Conservation (phyloP, 64 coral and sea anemone genomes). For the Stylophora pistillata region DNA sequence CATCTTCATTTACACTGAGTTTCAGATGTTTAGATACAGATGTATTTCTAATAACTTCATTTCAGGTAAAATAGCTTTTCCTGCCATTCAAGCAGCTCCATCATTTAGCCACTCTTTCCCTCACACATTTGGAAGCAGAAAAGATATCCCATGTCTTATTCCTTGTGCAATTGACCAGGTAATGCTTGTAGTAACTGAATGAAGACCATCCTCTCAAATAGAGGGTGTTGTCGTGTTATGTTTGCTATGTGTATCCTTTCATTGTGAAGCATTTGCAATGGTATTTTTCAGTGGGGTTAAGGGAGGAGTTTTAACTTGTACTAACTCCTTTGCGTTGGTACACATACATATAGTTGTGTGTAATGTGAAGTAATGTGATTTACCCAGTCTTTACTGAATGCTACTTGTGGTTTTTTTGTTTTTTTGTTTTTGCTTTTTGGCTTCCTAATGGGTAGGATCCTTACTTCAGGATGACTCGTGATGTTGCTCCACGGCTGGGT, state of each 20-base stretch:
- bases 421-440: too few relatives aligned
- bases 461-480: slow-evolving; percentile 96
- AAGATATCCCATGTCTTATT: slow-evolving; percentile 97
- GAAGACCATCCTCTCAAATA: neutral
- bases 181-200: neutral
- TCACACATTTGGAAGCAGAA: slow-evolving; percentile 91
- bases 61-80: slow-evolving; percentile 99
- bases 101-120: slow-evolving; percentile 98
- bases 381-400: neutral
- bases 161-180: slow-evolving; percentile 99
- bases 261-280: too few relatives aligned
- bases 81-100: slow-evolving; percentile 95
- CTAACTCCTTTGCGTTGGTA: too few relatives aligned
- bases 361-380: neutral
- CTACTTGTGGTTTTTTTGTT: neutral
- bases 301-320: too few relatives aligned
- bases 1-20: too few relatives aligned
- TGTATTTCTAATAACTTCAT: neutral
- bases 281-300: too few relatives aligned
- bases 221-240: neutral
- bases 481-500: slow-evolving; percentile 94
- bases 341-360: neutral
- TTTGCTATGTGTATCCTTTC: too few relatives aligned
- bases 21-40: neutral
- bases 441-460: slow-evolving; percentile 70